Percentiles rank a stretch among this genome's conserved stretches.
Evolutionary conservation across 2,888 invertebrate species (phyloP).

Genomic region (Pristionchus fissidentatus): DNA sequence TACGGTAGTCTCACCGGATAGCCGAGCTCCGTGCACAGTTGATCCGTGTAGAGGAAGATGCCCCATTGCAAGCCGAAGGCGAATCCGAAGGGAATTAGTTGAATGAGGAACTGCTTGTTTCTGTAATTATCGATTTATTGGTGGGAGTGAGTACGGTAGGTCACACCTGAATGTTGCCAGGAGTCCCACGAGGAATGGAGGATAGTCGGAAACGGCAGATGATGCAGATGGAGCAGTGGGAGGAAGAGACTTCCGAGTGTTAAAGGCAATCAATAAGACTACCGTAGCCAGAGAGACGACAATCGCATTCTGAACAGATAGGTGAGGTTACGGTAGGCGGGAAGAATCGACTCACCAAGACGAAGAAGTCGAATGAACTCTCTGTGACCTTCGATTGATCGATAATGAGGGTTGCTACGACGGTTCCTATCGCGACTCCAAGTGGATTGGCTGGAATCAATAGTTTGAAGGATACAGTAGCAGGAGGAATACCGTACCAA

Average conservation of each 20-base stretch:
- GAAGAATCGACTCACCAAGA: conserved; percentile 41
- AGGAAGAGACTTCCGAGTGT: conserved; percentile 57
- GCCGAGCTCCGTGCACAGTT: background rate
- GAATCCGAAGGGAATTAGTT: conserved; percentile 15
- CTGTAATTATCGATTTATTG: background rate
- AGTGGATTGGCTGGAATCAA: conserved; percentile 68
- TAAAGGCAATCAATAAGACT: conserved; percentile 55
- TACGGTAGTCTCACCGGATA: background rate
- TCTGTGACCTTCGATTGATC: conserved; percentile 29
- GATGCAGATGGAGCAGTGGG: conserved; percentile 71
- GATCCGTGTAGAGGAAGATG: conserved; percentile 17
- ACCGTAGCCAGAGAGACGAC: conserved; percentile 51
- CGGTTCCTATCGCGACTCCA: conserved; percentile 70
- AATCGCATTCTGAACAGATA: background rate
- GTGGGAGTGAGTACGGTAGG: background rate
- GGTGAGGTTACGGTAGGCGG: background rate
- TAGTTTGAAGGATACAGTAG: background rate
- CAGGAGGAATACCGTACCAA: conserved; percentile 55
- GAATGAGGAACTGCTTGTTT: conserved; percentile 19
- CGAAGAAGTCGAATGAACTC: conserved; percentile 48
- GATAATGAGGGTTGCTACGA: conserved; percentile 65
- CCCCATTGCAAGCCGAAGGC: background rate
- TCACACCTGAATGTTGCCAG: background rate
- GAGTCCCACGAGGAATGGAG: conserved; percentile 24
- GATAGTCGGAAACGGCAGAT: background rate